These are phyloP conservation scores for Phylloscopus whistleri DNA, from an alignment of 2,113 vertebrate species.

Conservation along the genomic window DNA sequence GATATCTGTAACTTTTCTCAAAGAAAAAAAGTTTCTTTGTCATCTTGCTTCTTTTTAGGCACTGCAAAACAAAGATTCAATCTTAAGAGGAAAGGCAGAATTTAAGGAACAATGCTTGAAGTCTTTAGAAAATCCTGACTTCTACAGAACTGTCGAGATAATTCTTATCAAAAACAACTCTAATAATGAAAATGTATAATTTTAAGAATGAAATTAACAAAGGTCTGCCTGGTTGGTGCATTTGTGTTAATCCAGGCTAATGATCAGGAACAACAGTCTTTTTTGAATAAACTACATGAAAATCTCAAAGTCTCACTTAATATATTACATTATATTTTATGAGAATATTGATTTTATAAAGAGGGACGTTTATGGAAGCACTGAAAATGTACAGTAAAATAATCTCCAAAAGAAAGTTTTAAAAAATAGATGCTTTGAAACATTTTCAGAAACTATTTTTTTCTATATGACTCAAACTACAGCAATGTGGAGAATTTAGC, in stretches of 20 bases:
- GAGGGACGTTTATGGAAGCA: neutral
- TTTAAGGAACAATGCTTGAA: neutral
- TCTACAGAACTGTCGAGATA: neutral
- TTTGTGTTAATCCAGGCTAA: neutral
- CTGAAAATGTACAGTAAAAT: neutral
- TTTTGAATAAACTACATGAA: neutral
- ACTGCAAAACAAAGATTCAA: neutral
- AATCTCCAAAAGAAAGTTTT: neutral
- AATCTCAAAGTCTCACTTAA: neutral
- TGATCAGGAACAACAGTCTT: neutral
- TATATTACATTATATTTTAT: neutral
- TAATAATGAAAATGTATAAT: neutral
- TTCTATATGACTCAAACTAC: neutral
- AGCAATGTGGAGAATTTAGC: neutral
- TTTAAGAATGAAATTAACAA: neutral
- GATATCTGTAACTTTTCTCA: neutral
- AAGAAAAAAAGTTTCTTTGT: too few relatives aligned
- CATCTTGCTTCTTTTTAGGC: neutral
- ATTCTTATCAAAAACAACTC: neutral
- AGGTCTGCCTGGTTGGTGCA: neutral
- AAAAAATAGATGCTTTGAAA: neutral
- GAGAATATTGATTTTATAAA: neutral
- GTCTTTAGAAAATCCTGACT: neutral
- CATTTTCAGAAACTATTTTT: neutral
- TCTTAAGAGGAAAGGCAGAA: neutral